A percentile compares a stretch with the other conserved stretches of the same genome.
phyloP scores from a whole-genome alignment of 2,888 invertebrate species.

The Capitulum mitella region DNA sequence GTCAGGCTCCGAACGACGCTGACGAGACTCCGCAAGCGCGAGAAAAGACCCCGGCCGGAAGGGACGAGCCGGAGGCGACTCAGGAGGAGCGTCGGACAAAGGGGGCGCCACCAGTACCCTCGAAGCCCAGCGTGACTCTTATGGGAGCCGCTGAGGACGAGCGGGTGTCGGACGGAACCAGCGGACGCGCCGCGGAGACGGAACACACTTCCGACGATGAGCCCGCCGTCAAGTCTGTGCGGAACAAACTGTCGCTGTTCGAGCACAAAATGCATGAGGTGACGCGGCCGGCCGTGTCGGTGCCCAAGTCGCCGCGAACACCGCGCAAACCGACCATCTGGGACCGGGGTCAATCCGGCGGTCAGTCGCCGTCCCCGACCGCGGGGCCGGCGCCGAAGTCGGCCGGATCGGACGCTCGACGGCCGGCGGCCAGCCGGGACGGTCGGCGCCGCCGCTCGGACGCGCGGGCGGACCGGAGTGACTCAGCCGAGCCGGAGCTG shows the following conservation, averaged over 20 bases:
- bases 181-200: not conserved
- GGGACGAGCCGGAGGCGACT: too few relatives aligned
- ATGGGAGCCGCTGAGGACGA: too few relatives aligned
- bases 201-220: not conserved
- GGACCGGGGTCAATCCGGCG: not conserved
- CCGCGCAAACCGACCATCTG: not conserved
- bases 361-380: not conserved
- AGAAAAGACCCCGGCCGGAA: too few relatives aligned
- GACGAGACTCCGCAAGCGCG: too few relatives aligned
- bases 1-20: too few relatives aligned
- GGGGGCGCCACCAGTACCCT: not conserved
- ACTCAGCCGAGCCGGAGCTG: too few relatives aligned
- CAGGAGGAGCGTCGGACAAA: not conserved
- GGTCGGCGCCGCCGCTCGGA: too few relatives aligned
- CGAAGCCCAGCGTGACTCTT: not conserved
- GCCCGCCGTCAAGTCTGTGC: not conserved
- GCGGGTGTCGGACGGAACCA: too few relatives aligned
- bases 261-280: constrained; percentile 10
- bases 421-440: too few relatives aligned
- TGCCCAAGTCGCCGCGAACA: not conserved
- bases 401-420: too few relatives aligned
- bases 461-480: too few relatives aligned
- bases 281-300: not conserved
- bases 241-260: not conserved
- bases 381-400: not conserved